Evolutionary conservation across 2,797 vertebrate species (phyloP).

Genomic region (Streptopelia turtur): DNA sequence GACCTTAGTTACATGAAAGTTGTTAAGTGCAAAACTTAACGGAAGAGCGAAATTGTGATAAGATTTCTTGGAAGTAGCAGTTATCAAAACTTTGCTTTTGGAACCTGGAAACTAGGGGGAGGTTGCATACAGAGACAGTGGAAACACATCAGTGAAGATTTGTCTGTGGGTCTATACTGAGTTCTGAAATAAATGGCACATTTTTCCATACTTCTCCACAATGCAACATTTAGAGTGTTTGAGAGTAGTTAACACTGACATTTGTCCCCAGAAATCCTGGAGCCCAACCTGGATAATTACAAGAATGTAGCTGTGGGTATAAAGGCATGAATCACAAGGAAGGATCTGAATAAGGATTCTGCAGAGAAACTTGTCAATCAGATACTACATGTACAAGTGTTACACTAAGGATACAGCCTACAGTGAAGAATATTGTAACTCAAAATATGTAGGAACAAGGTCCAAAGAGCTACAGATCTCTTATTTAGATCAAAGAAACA

Average conservation of each 20-base stretch:
- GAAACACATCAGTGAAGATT: not conserved
- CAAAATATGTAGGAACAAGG: not conserved
- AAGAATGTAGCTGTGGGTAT: not conserved
- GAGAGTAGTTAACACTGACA: not conserved
- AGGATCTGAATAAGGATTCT: not conserved
- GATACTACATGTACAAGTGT: not conserved
- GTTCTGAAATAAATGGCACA: not conserved
- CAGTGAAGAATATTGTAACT: not conserved
- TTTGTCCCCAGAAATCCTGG: not conserved
- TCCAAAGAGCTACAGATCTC: not conserved
- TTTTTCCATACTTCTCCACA: not conserved
- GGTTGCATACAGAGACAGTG: not conserved
- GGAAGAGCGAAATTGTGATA: not conserved
- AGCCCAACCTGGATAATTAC: not conserved
- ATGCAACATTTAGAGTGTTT: not conserved
- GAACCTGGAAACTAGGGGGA: not conserved
- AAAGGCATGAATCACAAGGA: not conserved
- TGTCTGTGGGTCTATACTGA: not conserved
- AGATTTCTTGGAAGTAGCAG: constrained; percentile 8
- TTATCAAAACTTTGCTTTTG: not conserved
- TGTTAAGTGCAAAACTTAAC: constrained; percentile 11
- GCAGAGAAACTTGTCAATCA: not conserved
- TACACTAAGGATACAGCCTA: not conserved
- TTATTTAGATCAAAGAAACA: not conserved
- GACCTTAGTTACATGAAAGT: not conserved